Percentiles rank a stretch among this genome's conserved stretches.
Evolutionary conservation across 2,797 vertebrate genomes (phyloP).

Genomic region (Xyrichtys novacula): DNA sequence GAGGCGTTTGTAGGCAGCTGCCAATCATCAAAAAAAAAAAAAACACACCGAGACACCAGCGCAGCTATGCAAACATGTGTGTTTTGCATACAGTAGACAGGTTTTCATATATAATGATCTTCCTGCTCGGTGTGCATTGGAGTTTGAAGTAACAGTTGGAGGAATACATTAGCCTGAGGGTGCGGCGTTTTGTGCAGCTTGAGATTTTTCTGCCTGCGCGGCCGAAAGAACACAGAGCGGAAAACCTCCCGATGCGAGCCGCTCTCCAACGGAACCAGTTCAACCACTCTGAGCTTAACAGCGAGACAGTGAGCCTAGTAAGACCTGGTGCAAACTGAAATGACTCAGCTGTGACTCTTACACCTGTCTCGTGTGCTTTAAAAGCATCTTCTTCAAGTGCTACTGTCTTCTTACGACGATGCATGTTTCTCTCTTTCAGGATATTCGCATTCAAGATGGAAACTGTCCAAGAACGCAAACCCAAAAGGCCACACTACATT

Average conservation of each 20-base stretch:
- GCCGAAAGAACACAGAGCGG: conserved; percentile 16
- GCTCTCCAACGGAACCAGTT: conserved; percentile 63
- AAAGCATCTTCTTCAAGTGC: not conserved
- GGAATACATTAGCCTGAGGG: conserved; percentile 79
- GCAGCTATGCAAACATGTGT: conserved; percentile 50
- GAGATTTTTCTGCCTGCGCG: conserved; percentile 64
- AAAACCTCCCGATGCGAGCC: conserved; percentile 29
- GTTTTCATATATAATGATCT: conserved; percentile 47
- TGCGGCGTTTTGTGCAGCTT: conserved; percentile 66
- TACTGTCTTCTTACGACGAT: too few relatives aligned
- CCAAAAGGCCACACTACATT: conserved; percentile 98
- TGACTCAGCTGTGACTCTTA: conserved; percentile 19
- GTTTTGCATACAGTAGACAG: conserved; percentile 64
- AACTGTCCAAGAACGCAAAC: conserved; percentile 91
- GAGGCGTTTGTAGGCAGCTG: not conserved
- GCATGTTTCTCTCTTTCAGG: conserved; percentile 60
- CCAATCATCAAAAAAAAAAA: conserved; percentile 42
- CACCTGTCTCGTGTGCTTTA: not conserved
- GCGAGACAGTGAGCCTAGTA: conserved; percentile 22
- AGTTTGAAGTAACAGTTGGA: conserved; percentile 48
- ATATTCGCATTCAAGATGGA: conserved; percentile 84
- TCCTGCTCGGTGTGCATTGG: conserved; percentile 35
- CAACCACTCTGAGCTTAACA: conserved; percentile 44
- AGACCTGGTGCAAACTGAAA: conserved; percentile 19
- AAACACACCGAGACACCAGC: conserved; percentile 6